Evolutionary conservation across 2,113 vertebrate genomes (phyloP).

Genomic region (Naja naja): DNA sequence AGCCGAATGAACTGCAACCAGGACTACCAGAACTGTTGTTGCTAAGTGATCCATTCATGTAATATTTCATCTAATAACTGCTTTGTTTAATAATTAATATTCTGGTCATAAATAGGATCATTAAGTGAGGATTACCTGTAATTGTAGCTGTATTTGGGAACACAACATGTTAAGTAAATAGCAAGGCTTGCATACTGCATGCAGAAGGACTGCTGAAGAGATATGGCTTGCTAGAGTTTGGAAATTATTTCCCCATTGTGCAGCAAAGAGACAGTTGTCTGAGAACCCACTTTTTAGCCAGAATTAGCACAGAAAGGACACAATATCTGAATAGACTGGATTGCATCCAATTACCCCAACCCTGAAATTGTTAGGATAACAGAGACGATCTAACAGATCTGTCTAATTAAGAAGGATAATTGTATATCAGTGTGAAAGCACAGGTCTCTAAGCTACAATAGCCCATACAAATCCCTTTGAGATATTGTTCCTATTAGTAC

Average conservation of each 20-base stretch:
- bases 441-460: background rate
- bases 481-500: constrained; percentile 59
- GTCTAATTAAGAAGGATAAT: background rate
- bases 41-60: background rate
- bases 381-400: background rate
- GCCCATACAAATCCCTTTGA: background rate
- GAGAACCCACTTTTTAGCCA: background rate
- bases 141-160: background rate
- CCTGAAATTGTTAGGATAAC: background rate
- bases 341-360: background rate
- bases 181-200: background rate
- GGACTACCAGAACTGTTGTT: background rate
- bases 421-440: background rate
- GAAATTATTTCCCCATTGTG: background rate
- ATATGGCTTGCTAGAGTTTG: background rate
- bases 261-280: background rate
- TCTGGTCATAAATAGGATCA: background rate
- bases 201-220: background rate
- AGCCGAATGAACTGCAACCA: background rate
- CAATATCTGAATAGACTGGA: background rate
- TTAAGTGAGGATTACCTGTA: background rate
- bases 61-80: background rate
- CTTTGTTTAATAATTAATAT: background rate
- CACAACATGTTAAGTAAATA: background rate
- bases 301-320: background rate